phyloP scores from a whole-genome alignment of 2,888 invertebrate genomes.

The Rutpela maculata region DNA sequence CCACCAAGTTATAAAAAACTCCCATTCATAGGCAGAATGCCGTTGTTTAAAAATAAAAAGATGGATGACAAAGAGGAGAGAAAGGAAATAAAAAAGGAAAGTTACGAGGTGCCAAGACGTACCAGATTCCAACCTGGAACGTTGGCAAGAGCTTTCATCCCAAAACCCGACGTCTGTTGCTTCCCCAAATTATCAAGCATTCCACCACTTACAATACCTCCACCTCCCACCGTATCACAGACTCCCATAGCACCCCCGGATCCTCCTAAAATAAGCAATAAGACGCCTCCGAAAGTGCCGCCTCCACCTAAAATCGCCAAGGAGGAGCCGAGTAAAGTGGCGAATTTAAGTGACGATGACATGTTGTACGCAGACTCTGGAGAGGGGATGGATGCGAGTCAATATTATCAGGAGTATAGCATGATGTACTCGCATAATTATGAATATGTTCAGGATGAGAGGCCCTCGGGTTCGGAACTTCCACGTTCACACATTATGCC shows the following conservation, averaged over 20 bases:
- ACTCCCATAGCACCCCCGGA: constrained; percentile 61
- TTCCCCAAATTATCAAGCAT: constrained; percentile 71
- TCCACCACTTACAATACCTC: constrained; percentile 67
- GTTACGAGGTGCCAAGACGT: constrained; percentile 70
- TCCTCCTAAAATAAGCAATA: constrained; percentile 64
- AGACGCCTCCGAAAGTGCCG: constrained; percentile 55
- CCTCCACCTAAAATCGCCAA: constrained; percentile 56
- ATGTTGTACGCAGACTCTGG: constrained; percentile 60
- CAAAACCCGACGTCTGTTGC: constrained; percentile 72
- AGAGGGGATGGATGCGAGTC: constrained; percentile 58
- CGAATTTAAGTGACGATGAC: constrained; percentile 57
- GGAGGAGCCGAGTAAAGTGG: constrained; percentile 43
- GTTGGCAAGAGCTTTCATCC: constrained; percentile 71
- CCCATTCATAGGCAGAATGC: constrained; percentile 91
- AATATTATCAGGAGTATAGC: constrained; percentile 67
- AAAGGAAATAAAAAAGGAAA: constrained; percentile 75
- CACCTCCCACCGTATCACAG: constrained; percentile 58
- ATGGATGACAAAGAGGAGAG: constrained; percentile 73
- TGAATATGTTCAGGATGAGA: constrained; percentile 63
- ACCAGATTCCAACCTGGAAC: constrained; percentile 72
- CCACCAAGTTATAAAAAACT: constrained; percentile 81
- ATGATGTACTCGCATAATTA: constrained; percentile 67
- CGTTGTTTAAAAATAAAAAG: constrained; percentile 82
- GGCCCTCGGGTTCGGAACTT: constrained; percentile 53
- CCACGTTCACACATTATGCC: constrained; percentile 70